Conservation (phyloP, 2,113 vertebrate genomes). For the Porphyrio hochstetteri region DNA sequence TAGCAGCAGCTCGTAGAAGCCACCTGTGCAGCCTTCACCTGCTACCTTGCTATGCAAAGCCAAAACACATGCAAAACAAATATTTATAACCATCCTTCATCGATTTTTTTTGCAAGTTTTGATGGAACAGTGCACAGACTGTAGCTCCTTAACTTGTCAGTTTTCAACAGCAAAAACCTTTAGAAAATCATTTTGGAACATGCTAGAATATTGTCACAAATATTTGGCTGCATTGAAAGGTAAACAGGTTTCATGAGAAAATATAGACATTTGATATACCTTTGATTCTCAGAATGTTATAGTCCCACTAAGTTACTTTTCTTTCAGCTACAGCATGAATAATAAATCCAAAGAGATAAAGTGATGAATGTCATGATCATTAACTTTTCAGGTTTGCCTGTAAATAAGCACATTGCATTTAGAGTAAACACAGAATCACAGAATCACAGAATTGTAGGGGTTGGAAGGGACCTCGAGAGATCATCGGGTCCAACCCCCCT, state of each 20-base stretch:
- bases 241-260: rapidly evolving
- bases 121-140: not conserved
- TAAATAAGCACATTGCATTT: not conserved
- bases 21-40: too few species aligned
- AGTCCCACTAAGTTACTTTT: not conserved
- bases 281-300: not conserved
- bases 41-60: too few species aligned
- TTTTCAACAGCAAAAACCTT: not conserved
- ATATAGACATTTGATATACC: not conserved
- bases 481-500: too few species aligned
- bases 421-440: not conserved
- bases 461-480: too few species aligned
- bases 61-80: not conserved
- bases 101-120: not conserved
- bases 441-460: too few species aligned
- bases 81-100: not conserved
- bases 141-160: not conserved
- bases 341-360: not conserved
- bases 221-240: not conserved
- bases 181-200: not conserved
- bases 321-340: not conserved
- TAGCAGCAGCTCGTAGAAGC: too few species aligned
- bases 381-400: not conserved
- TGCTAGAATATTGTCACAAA: not conserved
- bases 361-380: not conserved